phyloP scores from a whole-genome alignment of 2,113 vertebrate genomes.

The Vidua chalybeata region DNA sequence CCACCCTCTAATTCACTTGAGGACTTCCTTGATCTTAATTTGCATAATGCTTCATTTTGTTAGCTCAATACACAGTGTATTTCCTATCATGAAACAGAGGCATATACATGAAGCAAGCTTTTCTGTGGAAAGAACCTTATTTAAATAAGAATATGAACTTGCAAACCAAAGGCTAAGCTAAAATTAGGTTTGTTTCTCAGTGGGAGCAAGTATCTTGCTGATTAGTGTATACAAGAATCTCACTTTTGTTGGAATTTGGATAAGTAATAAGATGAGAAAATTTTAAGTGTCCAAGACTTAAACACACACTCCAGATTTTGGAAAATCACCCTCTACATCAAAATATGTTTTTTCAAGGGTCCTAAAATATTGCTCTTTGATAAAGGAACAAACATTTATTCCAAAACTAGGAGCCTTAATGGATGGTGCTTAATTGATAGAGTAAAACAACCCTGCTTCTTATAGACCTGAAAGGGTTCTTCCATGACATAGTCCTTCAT shows the following conservation, averaged over 20 bases:
- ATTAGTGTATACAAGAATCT: neutral
- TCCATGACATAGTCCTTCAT: neutral
- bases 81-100: conserved; percentile 5
- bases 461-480: neutral
- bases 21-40: conserved; percentile 64
- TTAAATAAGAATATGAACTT: conserved; percentile 8
- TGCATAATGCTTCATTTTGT: conserved; percentile 65
- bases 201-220: neutral
- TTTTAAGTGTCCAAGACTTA: neutral
- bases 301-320: neutral
- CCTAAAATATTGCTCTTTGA: neutral
- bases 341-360: neutral
- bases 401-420: neutral
- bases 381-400: neutral
- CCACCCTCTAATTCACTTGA: conserved; percentile 64
- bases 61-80: conserved; percentile 23
- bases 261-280: neutral
- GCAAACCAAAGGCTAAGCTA: neutral
- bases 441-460: neutral
- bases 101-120: conserved; percentile 24
- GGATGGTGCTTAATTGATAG: neutral
- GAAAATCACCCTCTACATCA: neutral
- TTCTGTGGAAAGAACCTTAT: neutral
- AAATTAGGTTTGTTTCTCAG: neutral
- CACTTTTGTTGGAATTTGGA: neutral